Evolutionary conservation across 2,113 vertebrate species (phyloP), one percentile per base, ranked within the genome.

Genomic region (Zosterops borbonicus): DNA sequence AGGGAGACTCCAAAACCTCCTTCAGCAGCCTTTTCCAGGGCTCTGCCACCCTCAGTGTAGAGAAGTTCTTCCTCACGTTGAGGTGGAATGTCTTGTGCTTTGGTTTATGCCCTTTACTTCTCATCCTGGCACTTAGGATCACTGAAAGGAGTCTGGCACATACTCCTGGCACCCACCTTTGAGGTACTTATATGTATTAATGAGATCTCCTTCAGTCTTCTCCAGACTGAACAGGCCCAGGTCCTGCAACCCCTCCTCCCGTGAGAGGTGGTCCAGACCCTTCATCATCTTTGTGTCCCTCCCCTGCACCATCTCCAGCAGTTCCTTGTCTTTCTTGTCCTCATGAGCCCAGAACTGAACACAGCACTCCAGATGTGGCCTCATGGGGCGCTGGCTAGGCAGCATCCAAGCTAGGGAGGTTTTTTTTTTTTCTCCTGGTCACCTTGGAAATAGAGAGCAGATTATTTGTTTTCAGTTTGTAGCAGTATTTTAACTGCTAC

Each of bases 111-210:
- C 33, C 37, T 33, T 44, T 65, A 33, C 18, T 65, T 14, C 31
- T 50, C 5, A 2, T 50, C 31, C 27, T 50, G 9, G 37, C 0
- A 0, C 31, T 58, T 19, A 18, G 9, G 2, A 9, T 31, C 14
- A 19, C 22, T 10, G 50, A 28, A 31, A 42, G 37, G 7, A 22
- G 12, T 31, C 59, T 65, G 76, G 18, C 12, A 19, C 42, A 9
- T 19, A 14, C 50, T 56, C 14, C 24, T 14, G 27, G 31, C 25
- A 18, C 35, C 12, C 3, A 17, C 4, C 5, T 65, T 37, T 58
- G 35, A 33, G 52, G 24, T 50, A 20, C 50, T 81, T 58, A 13
- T 33, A 2, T 37, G 22, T 15, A 35, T 33, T 50, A 31, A 13
- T 37, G 33, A 37, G 59, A 74, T 58, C 8, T 7, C 20, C 19